These are phyloP conservation scores for Pollimyrus isidori DNA, from an alignment of 2,113 vertebrate species.

Conservation along the genomic window DNA sequence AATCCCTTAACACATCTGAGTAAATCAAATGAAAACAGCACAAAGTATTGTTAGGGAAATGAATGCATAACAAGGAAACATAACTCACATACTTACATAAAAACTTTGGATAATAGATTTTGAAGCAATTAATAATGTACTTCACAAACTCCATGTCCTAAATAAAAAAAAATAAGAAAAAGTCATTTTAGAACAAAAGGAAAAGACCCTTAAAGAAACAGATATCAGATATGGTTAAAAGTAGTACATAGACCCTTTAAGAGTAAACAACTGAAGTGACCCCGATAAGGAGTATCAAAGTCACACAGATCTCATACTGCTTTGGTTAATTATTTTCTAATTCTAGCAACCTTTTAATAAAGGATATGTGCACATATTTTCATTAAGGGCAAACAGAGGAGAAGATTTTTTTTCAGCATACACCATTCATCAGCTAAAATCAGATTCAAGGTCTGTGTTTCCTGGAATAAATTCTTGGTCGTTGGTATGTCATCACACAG, in stretches of 20 bases:
- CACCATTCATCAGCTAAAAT: background rate
- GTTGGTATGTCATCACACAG: background rate
- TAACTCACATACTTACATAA: conserved; percentile 78
- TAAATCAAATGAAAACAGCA: background rate
- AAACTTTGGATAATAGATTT: conserved; percentile 93
- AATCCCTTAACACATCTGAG: background rate
- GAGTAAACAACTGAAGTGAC: background rate
- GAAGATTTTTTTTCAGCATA: background rate
- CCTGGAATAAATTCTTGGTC: background rate
- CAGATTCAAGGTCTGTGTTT: background rate
- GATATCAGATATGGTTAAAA: background rate
- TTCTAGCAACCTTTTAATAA: background rate
- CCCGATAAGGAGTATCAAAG: background rate
- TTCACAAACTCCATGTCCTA: conserved; percentile 97
- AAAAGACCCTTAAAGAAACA: background rate
- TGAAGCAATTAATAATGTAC: conserved; percentile 90
- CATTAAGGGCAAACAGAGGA: conserved; percentile 1
- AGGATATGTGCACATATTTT: background rate
- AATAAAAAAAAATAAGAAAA: conserved; percentile 38
- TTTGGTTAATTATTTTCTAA: background rate
- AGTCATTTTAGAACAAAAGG: background rate
- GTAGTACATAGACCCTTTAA: background rate
- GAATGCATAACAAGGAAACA: background rate
- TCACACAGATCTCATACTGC: background rate
- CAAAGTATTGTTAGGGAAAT: background rate